Evolutionary conservation across 2,113 vertebrate genomes (phyloP), one percentile per base, ranked within the genome.

Genomic region (Etheostoma spectabile): DNA sequence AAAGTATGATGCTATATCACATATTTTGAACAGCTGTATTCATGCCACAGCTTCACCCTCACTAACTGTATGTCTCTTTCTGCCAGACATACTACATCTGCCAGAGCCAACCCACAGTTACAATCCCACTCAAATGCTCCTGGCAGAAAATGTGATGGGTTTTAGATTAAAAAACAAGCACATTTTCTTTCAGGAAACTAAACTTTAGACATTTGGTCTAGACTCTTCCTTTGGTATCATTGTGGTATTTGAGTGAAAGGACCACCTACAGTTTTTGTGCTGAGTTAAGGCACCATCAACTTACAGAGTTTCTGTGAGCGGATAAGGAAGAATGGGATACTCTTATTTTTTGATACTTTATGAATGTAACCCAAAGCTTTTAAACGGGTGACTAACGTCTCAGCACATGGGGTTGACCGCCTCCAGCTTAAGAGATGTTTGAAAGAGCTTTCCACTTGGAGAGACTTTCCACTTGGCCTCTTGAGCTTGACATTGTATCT

Each of bases 401-500:
- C 59, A 45, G 56, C 42, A 38, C 57, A 59, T 15, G 12, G 51
- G 48, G 66, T 79, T n/a, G 10, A 57, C 30, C 42, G 77, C 64
- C 49, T 69, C 22, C 51, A 53, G 27, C 15, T 51, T 38, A 55
- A 80, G 73, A 71, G 52, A 71, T 45, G 19, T 70, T 84, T 16
- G 52, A 62, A 77, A 56, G 59, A 18, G 77, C 48, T 82, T 72
- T 77, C 72, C 68, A 71, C 56, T 56, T 21, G 22, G 52, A 82
- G 7, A 57, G 60, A 69, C 71, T 75, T 63, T 79, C 24, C 51
- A 59, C 60, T 53, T 42, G 53, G 27, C 56, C 66, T 24, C 1
- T 57, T 53, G 74, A 76, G 69, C 69, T 77, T 45, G 55, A 84
- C 75, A 74, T 60, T 49, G 57, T 80, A 18, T 52, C 76, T 79